Base-by-base conservation (phyloP, 2,797 vertebrate species). In the Falco concolor region DNA sequence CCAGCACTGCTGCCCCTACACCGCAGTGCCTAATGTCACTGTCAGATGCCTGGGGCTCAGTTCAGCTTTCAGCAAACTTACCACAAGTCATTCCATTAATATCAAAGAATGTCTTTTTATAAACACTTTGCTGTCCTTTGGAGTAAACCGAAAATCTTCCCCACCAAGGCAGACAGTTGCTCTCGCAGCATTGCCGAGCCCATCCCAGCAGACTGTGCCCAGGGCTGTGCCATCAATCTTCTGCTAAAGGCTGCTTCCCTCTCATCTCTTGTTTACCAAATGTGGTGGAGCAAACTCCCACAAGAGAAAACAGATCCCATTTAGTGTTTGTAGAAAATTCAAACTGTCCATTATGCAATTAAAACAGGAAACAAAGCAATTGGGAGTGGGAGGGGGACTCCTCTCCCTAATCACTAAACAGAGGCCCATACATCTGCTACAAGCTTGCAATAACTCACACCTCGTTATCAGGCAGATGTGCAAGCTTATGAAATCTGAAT, bases 261-360 rank as follows among this genome's bases (percentile, higher is more conserved):
- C 74, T 50, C 42, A 5, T 2, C 57, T 82, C 72, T 75, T 0
- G 0, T 34, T 67, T 87, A 50, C 61, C 73, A 30, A 68, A 72
- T 9, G 11, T 17, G 27, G 38, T 6, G 10, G 61, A 65, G 50
- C 32, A 50, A 65, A 40, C 2, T 76, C 61, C n/a, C 65, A 44
- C 0, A 5, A 81, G 42, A 54, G 42, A 75, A 94, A 94, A 40
- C 42, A 65, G 45, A 82, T 52, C 61, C 73, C 45, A 24, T 38
- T 72, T n/a, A 61, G 36, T 52, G 45, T 84, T 57, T 53, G 76
- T 64, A 63, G 61, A 87, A 92, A 85, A 92, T 78, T 85, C 54
- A 81, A 69, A 81, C 76, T 40, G 42, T 45, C 73, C 57, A 45
- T 95, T 93, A 94, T 10, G 57, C 83, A 91, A 95, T 87, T 75